Evolutionary conservation across 2,797 vertebrate genomes (phyloP).

Genomic region (Menidia menidia): DNA sequence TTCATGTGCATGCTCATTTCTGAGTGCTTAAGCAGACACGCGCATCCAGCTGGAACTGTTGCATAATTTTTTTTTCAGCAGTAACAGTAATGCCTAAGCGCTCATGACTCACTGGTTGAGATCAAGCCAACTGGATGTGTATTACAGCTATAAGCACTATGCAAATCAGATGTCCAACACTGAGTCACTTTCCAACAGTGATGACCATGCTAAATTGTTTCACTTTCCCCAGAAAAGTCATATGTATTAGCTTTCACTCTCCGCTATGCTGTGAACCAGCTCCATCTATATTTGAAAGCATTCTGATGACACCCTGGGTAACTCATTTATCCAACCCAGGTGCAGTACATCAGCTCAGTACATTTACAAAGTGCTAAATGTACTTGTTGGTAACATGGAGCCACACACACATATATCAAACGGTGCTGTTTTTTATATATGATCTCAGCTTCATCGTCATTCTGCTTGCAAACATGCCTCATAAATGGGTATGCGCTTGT

Average conservation of each 20-base stretch:
- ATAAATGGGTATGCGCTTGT: background rate
- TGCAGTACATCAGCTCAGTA: slow-evolving; percentile 38
- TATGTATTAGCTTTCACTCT: slow-evolving; percentile 24
- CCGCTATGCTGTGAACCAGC: slow-evolving; percentile 18
- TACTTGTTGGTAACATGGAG: slow-evolving; percentile 30
- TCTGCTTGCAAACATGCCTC: slow-evolving; percentile 22
- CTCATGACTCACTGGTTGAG: slow-evolving; percentile 56
- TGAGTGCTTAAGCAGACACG: slow-evolving; percentile 14
- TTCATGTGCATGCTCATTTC: slow-evolving; percentile 8
- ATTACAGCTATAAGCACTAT: slow-evolving; percentile 22
- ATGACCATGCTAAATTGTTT: slow-evolving; percentile 35
- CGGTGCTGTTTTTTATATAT: slow-evolving; percentile 31
- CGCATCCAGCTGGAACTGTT: slow-evolving; percentile 35
- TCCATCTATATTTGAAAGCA: slow-evolving; percentile 27
- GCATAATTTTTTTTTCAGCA: slow-evolving; percentile 38
- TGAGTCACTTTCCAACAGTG: slow-evolving; percentile 40
- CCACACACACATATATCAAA: background rate
- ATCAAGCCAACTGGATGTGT: slow-evolving; percentile 35
- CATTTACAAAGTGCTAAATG: slow-evolving; percentile 31
- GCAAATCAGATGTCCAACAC: slow-evolving; percentile 38
- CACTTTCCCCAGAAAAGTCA: slow-evolving; percentile 47
- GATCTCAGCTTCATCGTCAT: slow-evolving; percentile 19
- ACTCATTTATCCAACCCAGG: slow-evolving; percentile 17
- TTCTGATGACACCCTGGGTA: slow-evolving; percentile 25
- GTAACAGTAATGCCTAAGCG: slow-evolving; percentile 49